Percentiles rank a stretch among this genome's conserved stretches.
Conservation (phyloP, 2,113 vertebrate species). For the Carassius carassius region DNA sequence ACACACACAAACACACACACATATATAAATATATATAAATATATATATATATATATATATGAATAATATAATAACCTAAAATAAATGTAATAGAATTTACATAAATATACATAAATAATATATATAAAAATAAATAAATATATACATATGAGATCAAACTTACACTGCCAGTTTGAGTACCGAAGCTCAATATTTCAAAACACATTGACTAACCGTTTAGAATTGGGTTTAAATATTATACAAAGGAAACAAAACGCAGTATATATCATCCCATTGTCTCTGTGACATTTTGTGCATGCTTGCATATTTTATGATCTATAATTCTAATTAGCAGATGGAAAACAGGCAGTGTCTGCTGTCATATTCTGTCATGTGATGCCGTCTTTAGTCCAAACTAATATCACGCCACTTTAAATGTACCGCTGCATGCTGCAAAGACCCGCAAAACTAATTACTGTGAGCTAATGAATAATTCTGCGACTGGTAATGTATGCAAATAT, state of each 20-base stretch:
- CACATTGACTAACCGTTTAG: not conserved
- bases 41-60: too few relatives aligned
- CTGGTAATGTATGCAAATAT: conserved; percentile 42
- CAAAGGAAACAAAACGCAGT: not conserved
- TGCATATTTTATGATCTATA: conserved; percentile 9
- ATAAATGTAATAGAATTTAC: too few relatives aligned
- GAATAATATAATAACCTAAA: too few relatives aligned
- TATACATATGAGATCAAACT: too few relatives aligned
- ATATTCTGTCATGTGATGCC: conserved; percentile 18
- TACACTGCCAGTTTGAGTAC: too few relatives aligned
- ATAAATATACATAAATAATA: too few relatives aligned
- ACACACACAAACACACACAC: too few relatives aligned
- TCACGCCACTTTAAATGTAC: not conserved
- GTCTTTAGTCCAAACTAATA: conserved; percentile 8
- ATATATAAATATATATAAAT: too few relatives aligned
- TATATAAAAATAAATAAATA: too few relatives aligned
- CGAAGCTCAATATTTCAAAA: not conserved
- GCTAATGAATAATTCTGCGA: conserved; percentile 41
- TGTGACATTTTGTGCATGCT: not conserved
- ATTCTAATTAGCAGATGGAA: conserved; percentile 18
- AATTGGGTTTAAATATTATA: not conserved
- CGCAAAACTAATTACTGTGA: conserved; percentile 36
- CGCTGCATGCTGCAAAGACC: conserved; percentile 2
- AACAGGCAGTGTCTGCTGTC: not conserved
- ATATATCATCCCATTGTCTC: not conserved